phyloP scores from a whole-genome alignment of 2,797 vertebrate genomes.

The Sorex maritimensis region DNA sequence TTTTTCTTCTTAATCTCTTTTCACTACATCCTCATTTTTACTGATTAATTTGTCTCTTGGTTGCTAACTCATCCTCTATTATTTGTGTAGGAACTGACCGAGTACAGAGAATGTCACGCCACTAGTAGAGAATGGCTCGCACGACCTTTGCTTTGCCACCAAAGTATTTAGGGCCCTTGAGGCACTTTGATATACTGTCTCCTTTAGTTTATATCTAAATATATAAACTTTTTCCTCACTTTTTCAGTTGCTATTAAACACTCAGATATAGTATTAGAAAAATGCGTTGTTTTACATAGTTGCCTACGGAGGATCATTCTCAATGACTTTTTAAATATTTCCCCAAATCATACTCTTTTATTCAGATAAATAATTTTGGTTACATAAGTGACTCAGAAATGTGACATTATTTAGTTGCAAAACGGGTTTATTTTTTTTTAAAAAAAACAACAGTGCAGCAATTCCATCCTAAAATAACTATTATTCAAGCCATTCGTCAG shows the following conservation, averaged over 20 bases:
- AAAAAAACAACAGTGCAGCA: conserved; percentile 44
- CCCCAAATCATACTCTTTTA: conserved; percentile 75
- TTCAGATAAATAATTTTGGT: conserved; percentile 76
- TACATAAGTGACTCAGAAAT: conserved; percentile 79
- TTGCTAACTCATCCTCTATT: background rate
- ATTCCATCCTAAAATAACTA: conserved; percentile 85
- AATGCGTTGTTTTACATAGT: conserved; percentile 60
- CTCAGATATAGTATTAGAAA: conserved; percentile 60
- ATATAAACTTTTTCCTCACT: background rate
- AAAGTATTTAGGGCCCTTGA: background rate
- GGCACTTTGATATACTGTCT: conserved; percentile 3
- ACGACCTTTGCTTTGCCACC: conserved; percentile 8
- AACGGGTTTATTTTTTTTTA: conserved; percentile 77
- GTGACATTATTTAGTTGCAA: conserved; percentile 81
- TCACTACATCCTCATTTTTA: background rate
- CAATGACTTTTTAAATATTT: conserved; percentile 79
- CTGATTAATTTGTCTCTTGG: background rate
- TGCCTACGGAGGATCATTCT: conserved; percentile 73
- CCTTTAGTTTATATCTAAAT: background rate
- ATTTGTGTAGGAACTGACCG: background rate
- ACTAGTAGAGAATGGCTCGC: background rate
- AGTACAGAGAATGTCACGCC: background rate
- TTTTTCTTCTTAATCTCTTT: conserved; percentile 27
- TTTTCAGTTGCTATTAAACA: conserved; percentile 13
- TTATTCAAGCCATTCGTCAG: conserved; percentile 79